Evolutionary conservation across 2,888 invertebrate genomes (phyloP), one percentile per base, ranked within the genome.

Genomic region (Leptinotarsa juncta): DNA sequence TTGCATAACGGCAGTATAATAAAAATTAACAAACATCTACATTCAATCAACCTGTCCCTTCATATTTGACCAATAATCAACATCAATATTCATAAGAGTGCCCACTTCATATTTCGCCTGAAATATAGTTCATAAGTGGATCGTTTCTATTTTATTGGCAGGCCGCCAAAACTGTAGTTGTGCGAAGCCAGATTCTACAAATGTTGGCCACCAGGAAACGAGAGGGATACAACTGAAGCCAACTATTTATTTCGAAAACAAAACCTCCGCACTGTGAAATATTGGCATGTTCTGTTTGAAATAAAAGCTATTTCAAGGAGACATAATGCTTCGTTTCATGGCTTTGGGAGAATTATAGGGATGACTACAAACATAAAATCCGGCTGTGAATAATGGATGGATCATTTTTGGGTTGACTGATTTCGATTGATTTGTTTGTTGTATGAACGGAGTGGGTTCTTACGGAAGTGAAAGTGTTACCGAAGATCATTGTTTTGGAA

Each of bases 111-210:
- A 60, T 57, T 57, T 49, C 69, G 51, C 42, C 53, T 57, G 68
- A 75, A 74, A 65, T 69, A 74, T 71, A 69, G 70, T 75, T 71
- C 71, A 74, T 72, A 50, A 57, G 67, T 16, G n/a, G 51, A 49
- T 68, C 57, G 51, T 75, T 75, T 66, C 73, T 68, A 67, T 71
- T 76, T 77, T 75, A 75, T 75, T 75, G 75, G 75, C 77, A 69
- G 42, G 68, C 55, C 49, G 74, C 78, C 74, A 78, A 74, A 76
- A 74, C 72, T 69, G 71, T 66, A 73, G 71, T 65, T 69, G 70
- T 50, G 69, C 73, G 67, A 57, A 71, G 74, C 71, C 78, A 76
- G 73, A 78, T 76, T 71, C 72, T 65, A 71, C 73, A 68, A 71
- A 68, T 74, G 74, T 71, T 71, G 67, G 69, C 70, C 73, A 74